These are phyloP conservation scores for Megaceryle torquata DNA, from an alignment of 2,113 vertebrate species.

Conservation along the genomic window DNA sequence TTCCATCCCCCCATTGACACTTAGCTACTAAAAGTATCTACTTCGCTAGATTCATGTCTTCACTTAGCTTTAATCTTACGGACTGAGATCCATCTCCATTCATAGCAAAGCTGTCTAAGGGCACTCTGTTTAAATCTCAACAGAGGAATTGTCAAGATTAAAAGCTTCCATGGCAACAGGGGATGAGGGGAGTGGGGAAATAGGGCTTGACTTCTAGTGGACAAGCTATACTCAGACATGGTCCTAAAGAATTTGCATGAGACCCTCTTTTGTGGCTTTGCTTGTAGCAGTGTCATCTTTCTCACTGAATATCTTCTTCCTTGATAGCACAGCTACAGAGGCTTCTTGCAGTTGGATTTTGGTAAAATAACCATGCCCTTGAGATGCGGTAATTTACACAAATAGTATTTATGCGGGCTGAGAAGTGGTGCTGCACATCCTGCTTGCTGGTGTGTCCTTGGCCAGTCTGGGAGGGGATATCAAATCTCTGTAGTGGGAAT, in stretches of 20 bases:
- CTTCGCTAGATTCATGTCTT: constrained; percentile 2
- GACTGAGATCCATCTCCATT: not conserved
- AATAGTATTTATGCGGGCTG: not conserved
- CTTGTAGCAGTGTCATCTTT: not conserved
- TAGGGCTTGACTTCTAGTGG: not conserved
- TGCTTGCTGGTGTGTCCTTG: not conserved
- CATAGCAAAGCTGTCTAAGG: not conserved
- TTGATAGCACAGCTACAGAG: not conserved
- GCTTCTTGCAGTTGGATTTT: not conserved
- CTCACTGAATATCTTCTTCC: not conserved
- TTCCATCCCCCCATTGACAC: not conserved
- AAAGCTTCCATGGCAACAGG: not conserved
- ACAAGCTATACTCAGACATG: not conserved
- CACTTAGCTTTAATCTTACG: constrained; percentile 1
- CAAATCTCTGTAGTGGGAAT: not conserved
- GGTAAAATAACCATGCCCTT: not conserved
- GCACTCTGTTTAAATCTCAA: not conserved
- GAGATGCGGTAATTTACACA: not conserved
- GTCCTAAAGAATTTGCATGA: not conserved
- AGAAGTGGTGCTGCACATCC: not conserved
- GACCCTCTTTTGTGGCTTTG: not conserved
- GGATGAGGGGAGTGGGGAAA: not conserved
- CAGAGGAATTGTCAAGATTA: not conserved
- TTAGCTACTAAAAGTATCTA: not conserved
- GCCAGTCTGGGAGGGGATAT: not conserved